Percentiles rank a stretch among this genome's conserved stretches.
These are phyloP conservation scores for Melospiza melodia DNA, from an alignment of 2,113 vertebrate species.

Conservation along the genomic window DNA sequence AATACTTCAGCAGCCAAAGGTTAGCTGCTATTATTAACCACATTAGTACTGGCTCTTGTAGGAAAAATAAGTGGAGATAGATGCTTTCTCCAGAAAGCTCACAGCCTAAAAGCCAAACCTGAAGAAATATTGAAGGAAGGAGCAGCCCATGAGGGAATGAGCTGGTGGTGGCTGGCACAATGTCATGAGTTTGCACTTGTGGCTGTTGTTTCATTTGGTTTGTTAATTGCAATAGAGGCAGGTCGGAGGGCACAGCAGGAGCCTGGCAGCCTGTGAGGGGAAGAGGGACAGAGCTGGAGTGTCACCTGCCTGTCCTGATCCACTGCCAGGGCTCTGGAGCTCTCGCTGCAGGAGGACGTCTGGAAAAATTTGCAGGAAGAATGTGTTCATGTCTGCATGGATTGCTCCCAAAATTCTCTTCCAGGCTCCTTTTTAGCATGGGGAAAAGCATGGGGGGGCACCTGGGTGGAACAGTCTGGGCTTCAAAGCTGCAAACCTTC, in stretches of 20 bases:
- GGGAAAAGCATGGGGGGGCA: not conserved
- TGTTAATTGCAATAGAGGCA: conserved; percentile 5
- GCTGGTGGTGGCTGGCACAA: not conserved
- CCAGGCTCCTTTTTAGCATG: not conserved
- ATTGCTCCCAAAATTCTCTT: not conserved
- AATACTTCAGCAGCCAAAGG: conserved; percentile 7
- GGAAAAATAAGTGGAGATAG: not conserved
- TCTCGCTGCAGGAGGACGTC: not conserved
- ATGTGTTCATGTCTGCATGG: not conserved
- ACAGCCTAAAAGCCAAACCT: not conserved
- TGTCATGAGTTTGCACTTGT: not conserved
- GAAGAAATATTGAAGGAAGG: not conserved
- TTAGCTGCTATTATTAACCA: conserved; percentile 22
- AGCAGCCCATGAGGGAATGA: not conserved
- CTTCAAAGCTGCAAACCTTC: not conserved
- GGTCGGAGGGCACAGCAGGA: conserved; percentile 13
- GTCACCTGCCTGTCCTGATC: not conserved
- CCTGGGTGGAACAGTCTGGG: not conserved
- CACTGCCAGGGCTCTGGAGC: not conserved
- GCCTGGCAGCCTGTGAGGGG: not conserved
- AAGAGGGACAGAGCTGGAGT: not conserved
- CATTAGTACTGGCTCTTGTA: not conserved
- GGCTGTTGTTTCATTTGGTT: conserved; percentile 14
- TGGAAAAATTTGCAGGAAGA: not conserved
- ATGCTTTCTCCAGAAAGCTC: not conserved